Base-by-base conservation (phyloP, 2,888 invertebrate genomes). In the Cheilosia soror region DNA sequence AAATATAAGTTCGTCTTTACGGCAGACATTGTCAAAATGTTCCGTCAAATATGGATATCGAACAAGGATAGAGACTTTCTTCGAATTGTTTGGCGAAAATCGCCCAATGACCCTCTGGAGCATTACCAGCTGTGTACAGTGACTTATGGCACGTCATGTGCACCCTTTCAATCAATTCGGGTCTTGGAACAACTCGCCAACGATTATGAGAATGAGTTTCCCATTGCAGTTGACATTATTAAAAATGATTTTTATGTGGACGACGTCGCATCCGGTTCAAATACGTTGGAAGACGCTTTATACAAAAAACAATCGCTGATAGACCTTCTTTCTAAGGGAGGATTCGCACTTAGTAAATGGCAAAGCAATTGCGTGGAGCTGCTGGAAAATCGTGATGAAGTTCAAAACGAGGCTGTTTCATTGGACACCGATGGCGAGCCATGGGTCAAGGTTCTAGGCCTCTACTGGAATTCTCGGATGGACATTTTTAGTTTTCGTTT, bases 401-500 rank as follows among this genome's bases (percentile, higher is more conserved):
- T 20, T 20, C 20, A 20, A 20, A 20, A 20, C 20, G 20, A 20
- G 20, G 20, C 20, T 20, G 20, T 20, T 49, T 11, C 87, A 33
- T 7, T 47, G 40, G 73, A 29, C 44, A n/a, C n/a, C 44, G 44
- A 44, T 44, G n/a, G 44, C 13, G 60, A 51, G 1, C 2, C n/a
- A 27, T 51, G 60, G 3, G 47, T 68, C n/a, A 87, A 77, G 51
- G 49, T 87, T 4, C 75, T 84, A 3, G 79, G 81, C 13, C 69
- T 85, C 0, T 49, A 83, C 31, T 87, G 87, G 82, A 66, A 75
- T 11, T 65, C 82, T 7, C 11, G 29, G 9, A 37, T 53, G 0
- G 82, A 85, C n/a, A 9, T 31, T 15, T 66, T 76, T 37, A 25
- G 25, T n/a, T 82, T 87, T 13, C 53, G 65, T 55, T 68, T 85